A percentile compares a stretch with the other conserved stretches of the same genome.
Conservation (phyloP, 2,888 invertebrate species). For the Phaedon cochleariae region DNA sequence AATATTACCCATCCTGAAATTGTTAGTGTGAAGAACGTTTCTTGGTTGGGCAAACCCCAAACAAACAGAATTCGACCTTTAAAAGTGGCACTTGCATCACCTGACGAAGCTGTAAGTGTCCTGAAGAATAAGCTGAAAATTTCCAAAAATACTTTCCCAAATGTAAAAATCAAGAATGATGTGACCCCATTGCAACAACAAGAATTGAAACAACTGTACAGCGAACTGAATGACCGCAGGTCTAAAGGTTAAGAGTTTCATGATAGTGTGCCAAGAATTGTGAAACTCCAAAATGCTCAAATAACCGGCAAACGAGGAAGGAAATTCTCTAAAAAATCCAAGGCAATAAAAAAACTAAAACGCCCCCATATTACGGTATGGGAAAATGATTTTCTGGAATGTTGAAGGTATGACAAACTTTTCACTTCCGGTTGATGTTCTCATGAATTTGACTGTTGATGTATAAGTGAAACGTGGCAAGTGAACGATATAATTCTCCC, state of each 20-base stretch:
- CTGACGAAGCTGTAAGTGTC: neutral
- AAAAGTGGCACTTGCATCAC: neutral
- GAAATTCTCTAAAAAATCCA: neutral
- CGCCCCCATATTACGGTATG: neutral
- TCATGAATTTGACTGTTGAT: neutral
- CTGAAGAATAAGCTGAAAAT: neutral
- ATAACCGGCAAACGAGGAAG: neutral
- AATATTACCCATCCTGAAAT: neutral
- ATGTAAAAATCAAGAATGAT: neutral
- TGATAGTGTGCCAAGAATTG: constrained; percentile 3
- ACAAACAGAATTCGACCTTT: neutral
- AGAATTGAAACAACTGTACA: neutral
- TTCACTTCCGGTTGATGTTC: constrained; percentile 4
- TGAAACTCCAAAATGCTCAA: neutral
- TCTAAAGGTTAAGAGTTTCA: neutral
- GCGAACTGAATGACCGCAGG: constrained; percentile 1
- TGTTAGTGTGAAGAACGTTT: neutral
- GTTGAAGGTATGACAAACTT: constrained; percentile 7
- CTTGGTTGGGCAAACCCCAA: neutral
- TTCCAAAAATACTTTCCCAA: neutral
- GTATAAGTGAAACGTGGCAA: constrained; percentile 8
- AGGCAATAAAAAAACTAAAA: neutral
- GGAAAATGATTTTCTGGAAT: constrained; percentile 1
- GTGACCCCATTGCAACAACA: neutral
- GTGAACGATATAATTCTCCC: neutral